A percentile compares a stretch with the other conserved stretches of the same genome.
Conservation (phyloP, 2,888 invertebrate species). For the Cosmia trapezina region DNA sequence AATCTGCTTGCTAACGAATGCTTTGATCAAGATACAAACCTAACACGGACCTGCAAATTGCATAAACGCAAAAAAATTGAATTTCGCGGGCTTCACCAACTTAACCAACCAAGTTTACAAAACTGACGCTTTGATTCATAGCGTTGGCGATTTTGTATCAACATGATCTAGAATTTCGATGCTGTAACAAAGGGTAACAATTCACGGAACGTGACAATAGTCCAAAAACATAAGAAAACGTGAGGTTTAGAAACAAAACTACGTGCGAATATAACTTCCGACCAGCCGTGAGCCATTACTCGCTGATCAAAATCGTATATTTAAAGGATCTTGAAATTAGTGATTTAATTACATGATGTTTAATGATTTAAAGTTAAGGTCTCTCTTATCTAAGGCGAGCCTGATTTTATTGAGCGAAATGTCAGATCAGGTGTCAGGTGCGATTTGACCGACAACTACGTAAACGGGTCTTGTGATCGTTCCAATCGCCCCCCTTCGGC, state of each 20-base stretch:
- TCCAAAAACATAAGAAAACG: constrained; percentile 72
- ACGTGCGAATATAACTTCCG: constrained; percentile 73
- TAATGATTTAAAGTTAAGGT: not conserved
- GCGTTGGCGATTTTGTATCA: constrained; percentile 55
- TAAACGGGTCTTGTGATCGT: constrained; percentile 67
- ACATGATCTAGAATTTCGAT: constrained; percentile 70
- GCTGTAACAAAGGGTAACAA: constrained; percentile 67
- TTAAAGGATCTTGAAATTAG: constrained; percentile 8
- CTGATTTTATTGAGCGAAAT: constrained; percentile 33
- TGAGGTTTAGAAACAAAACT: constrained; percentile 74
- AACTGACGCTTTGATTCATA: constrained; percentile 31
- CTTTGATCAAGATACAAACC: too few relatives aligned
- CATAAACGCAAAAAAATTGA: too few relatives aligned
- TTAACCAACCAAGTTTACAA: constrained; percentile 35
- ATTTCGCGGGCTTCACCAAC: too few relatives aligned
- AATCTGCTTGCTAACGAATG: too few relatives aligned
- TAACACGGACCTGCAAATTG: too few relatives aligned
- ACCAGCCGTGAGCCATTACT: constrained; percentile 32
- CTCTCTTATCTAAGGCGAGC: not conserved
- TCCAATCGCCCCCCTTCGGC: constrained; percentile 74
- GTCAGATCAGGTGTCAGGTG: constrained; percentile 60
- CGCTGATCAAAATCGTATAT: constrained; percentile 34
- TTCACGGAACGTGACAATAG: constrained; percentile 84
- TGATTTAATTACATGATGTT: not conserved
- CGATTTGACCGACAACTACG: constrained; percentile 52